Evolutionary conservation across 1,140 invertebrate genomes (phyloP), one percentile per base, ranked within the genome.

Genomic region (Cepaea nemoralis): DNA sequence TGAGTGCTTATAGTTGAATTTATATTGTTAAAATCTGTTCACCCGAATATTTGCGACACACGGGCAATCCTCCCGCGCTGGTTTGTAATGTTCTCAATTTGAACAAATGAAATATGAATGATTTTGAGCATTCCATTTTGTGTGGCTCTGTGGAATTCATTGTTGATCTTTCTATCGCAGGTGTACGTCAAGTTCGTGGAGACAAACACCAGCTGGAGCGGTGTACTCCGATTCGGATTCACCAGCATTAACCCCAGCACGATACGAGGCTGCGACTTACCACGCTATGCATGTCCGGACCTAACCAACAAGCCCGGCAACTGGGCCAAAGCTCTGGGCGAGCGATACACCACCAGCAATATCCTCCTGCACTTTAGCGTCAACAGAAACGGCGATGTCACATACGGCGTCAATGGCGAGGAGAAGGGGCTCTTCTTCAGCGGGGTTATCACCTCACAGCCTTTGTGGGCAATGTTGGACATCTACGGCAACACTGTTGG

Each of bases 401-500:
- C 97, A 90, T 99, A 97, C 90, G 96, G 96, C 0, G 95, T 99
- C 31, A 98, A 99, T 89, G 97, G 96, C n/a, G 96, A 97, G 87
- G 97, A 98, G 87, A 97, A 97, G 88, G 98, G 97, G 0, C 92
- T 98, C 1, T 99, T 99, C 91, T 96, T 99, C 90, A 94, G 94
- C 48, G 97, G 97, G 31, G 97, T 97, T 0, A 96, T 97, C 90
- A 96, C 95, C 0, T 93, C 95, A 59, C 93, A 93, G 16, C 95
- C 96, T 0, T 91, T 99, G 0, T 99, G 98, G 98, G 96, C 96
- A 0, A 93, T 99, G 33, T 94, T 99, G 66, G 98, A 99, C 90
- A 95, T 99, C 37, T 99, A 99, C 91, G 98, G 98, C 0, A 99
- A 99, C 91, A 98, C 96, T 80, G 97, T 96, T 0, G 96, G 95